Evolutionary conservation across 2,113 vertebrate genomes (phyloP), one percentile per base, ranked within the genome.

Genomic region (Toxotes jaculatrix): DNA sequence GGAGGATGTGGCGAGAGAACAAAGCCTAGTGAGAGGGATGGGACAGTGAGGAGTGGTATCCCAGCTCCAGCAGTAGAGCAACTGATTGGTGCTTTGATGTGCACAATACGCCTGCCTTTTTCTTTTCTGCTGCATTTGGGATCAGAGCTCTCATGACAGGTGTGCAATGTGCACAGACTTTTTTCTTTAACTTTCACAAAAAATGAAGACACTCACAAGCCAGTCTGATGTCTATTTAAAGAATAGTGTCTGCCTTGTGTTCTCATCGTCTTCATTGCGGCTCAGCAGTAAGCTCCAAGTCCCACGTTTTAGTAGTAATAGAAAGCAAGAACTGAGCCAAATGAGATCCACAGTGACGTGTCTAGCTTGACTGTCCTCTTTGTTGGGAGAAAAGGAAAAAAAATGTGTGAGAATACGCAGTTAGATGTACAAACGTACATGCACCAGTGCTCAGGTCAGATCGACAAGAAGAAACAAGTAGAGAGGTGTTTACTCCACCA

Each of bases 41-140:
- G 70, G 80, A 88, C 77, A 88, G 79, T 78, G 74, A 89, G 69
- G 71, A 87, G 83, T 82, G 72, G 89, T 84, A 91, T 87, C 86
- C 81, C 78, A 40, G 86, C 85, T 89, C 87, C 93, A 87, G 84
- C 91, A 90, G 82, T 61, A 55, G 82, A 87, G 87, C 77, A 63
- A 71, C 86, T 82, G 88, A 93, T 90, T 81, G 75, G 79, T 67
- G 81, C 92, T 95, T 93, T 95, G 92, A 95, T 94, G 90, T 92
- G 56, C 73, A 72, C 85, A 87, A 82, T 88, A 75, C 80, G 55
- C 71, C 74, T 88, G 85, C 73, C 76, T 79, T 83, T 88, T 80
- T 74, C 82, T 73, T 82, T 91, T 79, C 65, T 27, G 38, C 40
- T 78, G 79, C 74, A 89, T 84, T 88, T 84, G 80, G 84, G 47